Percentiles rank a stretch among this genome's conserved stretches.
These are phyloP conservation scores for Anhinga anhinga DNA, from an alignment of 2,113 vertebrate species.

Conservation along the genomic window DNA sequence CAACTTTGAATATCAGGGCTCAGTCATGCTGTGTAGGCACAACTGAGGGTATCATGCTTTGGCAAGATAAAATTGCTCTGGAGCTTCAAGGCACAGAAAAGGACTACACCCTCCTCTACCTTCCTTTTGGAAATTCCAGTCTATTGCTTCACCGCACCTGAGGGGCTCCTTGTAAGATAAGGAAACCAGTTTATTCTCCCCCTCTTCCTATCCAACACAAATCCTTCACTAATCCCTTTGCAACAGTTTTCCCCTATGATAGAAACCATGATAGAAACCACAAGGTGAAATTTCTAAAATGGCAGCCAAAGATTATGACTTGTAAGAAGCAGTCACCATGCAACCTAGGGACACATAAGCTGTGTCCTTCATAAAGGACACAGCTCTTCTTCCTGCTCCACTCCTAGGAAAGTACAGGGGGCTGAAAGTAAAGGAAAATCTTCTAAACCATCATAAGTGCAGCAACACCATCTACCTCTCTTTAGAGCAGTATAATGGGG, in stretches of 20 bases:
- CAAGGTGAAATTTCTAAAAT: neutral
- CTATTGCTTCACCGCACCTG: neutral
- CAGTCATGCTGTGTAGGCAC: neutral
- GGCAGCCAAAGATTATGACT: neutral
- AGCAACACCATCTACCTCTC: neutral
- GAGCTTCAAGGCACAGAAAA: slow-evolving; percentile 4
- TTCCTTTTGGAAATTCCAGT: neutral
- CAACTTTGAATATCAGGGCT: neutral
- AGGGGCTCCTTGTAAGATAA: neutral
- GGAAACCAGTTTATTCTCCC: neutral
- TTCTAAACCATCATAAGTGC: neutral
- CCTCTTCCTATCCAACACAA: neutral
- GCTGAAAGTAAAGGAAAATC: neutral
- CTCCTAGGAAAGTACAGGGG: neutral
- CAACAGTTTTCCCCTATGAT: neutral
- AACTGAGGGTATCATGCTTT: neutral
- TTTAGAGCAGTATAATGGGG: neutral
- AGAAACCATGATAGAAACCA: neutral
- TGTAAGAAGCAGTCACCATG: neutral
- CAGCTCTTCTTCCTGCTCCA: neutral
- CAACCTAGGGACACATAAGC: neutral
- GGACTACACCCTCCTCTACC: neutral
- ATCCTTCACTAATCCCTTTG: neutral
- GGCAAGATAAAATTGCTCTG: slow-evolving; percentile 13
- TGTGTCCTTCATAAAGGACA: no score